These are phyloP conservation scores for Diogma glabrata DNA, from an alignment of 2,888 invertebrate genomes.

Conservation along the genomic window DNA sequence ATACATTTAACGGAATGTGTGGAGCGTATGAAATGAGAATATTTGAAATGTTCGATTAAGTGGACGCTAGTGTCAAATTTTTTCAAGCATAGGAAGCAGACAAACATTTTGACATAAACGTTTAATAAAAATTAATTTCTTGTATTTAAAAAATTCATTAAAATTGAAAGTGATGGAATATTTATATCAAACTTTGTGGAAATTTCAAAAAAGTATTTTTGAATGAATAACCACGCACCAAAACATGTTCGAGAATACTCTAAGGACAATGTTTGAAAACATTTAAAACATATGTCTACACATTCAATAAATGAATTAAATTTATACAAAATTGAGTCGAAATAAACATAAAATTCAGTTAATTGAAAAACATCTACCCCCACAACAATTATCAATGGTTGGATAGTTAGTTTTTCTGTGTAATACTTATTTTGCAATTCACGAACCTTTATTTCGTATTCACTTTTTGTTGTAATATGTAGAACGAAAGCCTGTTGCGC, in stretches of 20 bases:
- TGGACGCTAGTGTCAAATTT: too few species aligned
- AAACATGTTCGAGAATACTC: conserved; percentile 8
- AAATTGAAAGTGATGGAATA: too few species aligned
- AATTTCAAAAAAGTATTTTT: too few species aligned
- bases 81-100: background rate
- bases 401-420: conserved; percentile 17
- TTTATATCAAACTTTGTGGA: too few species aligned
- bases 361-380: conserved; percentile 11
- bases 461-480: conserved; percentile 15
- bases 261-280: conserved; percentile 11
- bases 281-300: conserved; percentile 15
- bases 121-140: too few species aligned
- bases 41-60: background rate
- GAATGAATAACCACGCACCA: too few species aligned
- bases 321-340: conserved; percentile 16
- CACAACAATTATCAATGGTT: conserved; percentile 18
- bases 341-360: conserved; percentile 14
- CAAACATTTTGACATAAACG: background rate
- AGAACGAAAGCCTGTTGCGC: too few species aligned
- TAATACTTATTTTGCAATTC: conserved; percentile 18
- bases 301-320: conserved; percentile 13
- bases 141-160: too few species aligned
- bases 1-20: too few species aligned
- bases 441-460: conserved; percentile 16
- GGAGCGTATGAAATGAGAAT: background rate